Evolutionary conservation across 1,140 invertebrate genomes (phyloP), one percentile per base, ranked within the genome.

Genomic region (Alviniconcha marisindica): DNA sequence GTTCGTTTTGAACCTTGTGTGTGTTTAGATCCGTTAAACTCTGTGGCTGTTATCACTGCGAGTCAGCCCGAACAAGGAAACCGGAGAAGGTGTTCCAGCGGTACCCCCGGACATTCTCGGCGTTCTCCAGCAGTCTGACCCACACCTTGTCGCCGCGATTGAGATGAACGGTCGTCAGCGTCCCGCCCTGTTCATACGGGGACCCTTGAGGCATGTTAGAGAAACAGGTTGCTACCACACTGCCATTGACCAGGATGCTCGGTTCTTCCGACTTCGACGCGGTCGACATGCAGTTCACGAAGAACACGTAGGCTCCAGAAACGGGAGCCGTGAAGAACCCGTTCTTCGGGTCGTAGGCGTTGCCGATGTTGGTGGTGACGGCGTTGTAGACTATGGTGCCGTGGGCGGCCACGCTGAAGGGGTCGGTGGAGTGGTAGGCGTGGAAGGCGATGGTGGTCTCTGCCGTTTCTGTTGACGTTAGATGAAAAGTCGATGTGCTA

Each of bases 371-470:
- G 80, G 83, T 83, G 36, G 83, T 66, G n/a, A 81, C 60, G 14
- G 84, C 81, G 81, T 85, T 79, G 71, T 85, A 85, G 12, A 87
- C 51, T 66, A 87, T 80, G 24, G 84, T 85, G 78, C 84, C 83
- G 21, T 85, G 69, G 31, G 86, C 60, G 48, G 84, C 82, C 21
- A 85, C 77, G 40, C 48, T 83, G 77, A 42, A 76, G 24, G 82
- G 86, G 74, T 87, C 83, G 81, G 83, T 81, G 77, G 81, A 81
- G 38, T 83, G 82, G 38, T 83, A 83, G 44, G 81, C 71, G 18
- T 78, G 81, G 31, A 85, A 85, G 31, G 84, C 73, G 1, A 87
- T 77, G 3, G 63, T 56, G 28, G 77, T 77, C 36, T 33, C 31
- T 48, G 60, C 48, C 12, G 66, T 28, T 76, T 76, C 73, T 76